Base-by-base conservation (phyloP, 2,113 vertebrate species). In the Phodopus roborovskii region DNA sequence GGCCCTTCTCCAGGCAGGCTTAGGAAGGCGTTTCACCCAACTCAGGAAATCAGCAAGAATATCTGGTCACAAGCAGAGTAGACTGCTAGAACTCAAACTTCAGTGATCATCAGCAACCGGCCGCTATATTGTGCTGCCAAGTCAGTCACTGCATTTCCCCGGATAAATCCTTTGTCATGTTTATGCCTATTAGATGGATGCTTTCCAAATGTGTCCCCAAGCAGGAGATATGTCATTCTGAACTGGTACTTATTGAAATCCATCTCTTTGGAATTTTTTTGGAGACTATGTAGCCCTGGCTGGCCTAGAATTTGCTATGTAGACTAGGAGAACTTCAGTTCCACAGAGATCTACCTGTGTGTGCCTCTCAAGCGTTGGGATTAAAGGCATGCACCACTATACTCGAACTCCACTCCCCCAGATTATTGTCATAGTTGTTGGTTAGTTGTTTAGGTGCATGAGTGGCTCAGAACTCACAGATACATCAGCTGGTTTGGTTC, bases 1-100 rank as follows among this genome's bases (percentile, higher is more conserved):
- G 60, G 88, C 64, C 64, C 64, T 85, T 66, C 42, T 94, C n/a
- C n/a, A 88, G 85, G 50, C 50, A 92, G 70, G 70, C 24, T 45
- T 60, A 88, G 62, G 66, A 60, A 12, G 53, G 60, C 28, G 9
- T n/a, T 68, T 92, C 26, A 84, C 75, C 70, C 77, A 81, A 81
- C n/a, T 70, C 53, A 84, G 62, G 42, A 28, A 36, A 48, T 11
- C 17, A 56, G 84, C 70, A 83, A 30, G 60, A 66, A 2, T 12
- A 1, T 71, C 36, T 68, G 58, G 58, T 36, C 17, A 22, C 22
- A 42, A 68, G 42, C 48, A n/a, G 53, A 93, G 62, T 71, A 9
- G 20, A 64, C 13, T 20, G 60, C 83, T 50, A 74, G 48, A 24
- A 17, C 68, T 12, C 48, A 50, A 20, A 1, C 50, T 36, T 15